Evolutionary conservation across 2,113 vertebrate genomes (phyloP).

Genomic region (Vulpes ferrilata): DNA sequence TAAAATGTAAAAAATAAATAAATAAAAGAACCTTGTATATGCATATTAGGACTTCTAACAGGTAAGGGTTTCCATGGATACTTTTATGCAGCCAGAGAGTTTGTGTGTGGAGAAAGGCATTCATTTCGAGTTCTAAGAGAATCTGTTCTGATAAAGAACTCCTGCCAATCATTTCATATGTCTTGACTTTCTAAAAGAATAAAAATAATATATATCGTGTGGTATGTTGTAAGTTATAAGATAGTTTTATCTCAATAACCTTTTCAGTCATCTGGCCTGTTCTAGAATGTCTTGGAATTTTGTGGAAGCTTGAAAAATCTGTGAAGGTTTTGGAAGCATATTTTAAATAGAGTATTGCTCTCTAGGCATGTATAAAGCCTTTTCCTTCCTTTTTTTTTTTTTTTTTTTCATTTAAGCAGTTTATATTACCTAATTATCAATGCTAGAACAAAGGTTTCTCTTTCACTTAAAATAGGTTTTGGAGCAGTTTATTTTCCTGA

Average conservation of each 20-base stretch:
- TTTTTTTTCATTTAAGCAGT: neutral
- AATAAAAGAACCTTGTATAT: constrained; percentile 75
- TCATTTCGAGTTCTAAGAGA: constrained; percentile 75
- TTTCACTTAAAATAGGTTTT: constrained; percentile 61
- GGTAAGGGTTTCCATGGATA: constrained; percentile 89
- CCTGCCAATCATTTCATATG: constrained; percentile 71
- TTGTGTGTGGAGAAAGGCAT: constrained; percentile 65
- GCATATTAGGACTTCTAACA: constrained; percentile 79
- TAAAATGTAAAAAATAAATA: constrained; percentile 64
- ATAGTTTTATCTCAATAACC: neutral
- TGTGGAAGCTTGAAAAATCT: constrained; percentile 47
- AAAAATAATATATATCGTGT: constrained; percentile 44
- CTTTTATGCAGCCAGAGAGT: constrained; percentile 81
- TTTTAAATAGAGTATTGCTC: constrained; percentile 39
- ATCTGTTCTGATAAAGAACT: constrained; percentile 81
- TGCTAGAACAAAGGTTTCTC: neutral
- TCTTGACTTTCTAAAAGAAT: constrained; percentile 53
- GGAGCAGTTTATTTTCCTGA: neutral
- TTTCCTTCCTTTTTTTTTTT: neutral
- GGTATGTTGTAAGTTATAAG: neutral
- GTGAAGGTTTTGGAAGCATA: neutral
- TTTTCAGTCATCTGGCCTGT: neutral
- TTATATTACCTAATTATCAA: constrained; percentile 28
- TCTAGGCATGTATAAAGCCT: neutral
- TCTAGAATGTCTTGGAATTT: constrained; percentile 31